A percentile compares a stretch with the other conserved stretches of the same genome.
phyloP scores from a whole-genome alignment of 2,888 invertebrate species.

The Agrochola lota region DNA sequence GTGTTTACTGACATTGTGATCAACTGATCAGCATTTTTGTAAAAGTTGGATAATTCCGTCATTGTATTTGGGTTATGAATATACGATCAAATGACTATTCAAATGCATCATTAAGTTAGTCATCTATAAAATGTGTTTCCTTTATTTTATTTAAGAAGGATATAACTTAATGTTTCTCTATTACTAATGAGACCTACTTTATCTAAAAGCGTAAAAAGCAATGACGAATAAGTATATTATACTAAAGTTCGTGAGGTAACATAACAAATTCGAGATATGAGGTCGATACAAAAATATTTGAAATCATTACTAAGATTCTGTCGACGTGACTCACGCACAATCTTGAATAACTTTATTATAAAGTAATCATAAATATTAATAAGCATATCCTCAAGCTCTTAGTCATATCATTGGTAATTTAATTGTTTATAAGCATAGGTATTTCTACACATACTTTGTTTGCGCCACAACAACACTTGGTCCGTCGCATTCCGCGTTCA shows the following conservation, averaged over 20 bases:
- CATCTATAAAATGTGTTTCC: neutral
- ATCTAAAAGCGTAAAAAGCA: constrained; percentile 11
- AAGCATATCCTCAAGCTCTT: constrained; percentile 39
- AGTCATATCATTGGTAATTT: constrained; percentile 42
- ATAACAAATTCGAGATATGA: constrained; percentile 20
- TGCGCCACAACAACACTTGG: neutral
- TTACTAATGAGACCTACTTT: constrained; percentile 9
- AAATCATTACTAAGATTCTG: constrained; percentile 61
- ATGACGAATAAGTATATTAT: constrained; percentile 3
- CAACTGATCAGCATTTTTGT: neutral
- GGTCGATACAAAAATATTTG: constrained; percentile 50
- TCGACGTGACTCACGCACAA: constrained; percentile 64
- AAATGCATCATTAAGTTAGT: neutral
- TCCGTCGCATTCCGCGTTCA: neutral
- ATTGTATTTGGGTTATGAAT: neutral
- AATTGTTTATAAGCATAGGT: neutral
- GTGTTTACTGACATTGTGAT: neutral
- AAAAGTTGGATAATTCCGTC: neutral
- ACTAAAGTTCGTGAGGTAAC: constrained; percentile 12
- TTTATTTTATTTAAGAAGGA: neutral
- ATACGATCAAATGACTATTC: neutral
- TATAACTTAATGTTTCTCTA: neutral
- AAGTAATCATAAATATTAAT: constrained; percentile 59
- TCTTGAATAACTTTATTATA: constrained; percentile 54
- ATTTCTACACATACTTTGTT: constrained; percentile 19